Percentiles rank a stretch among this genome's conserved stretches.
Conservation (phyloP, 2,888 invertebrate genomes). For the Digitonthophagus gazella region DNA sequence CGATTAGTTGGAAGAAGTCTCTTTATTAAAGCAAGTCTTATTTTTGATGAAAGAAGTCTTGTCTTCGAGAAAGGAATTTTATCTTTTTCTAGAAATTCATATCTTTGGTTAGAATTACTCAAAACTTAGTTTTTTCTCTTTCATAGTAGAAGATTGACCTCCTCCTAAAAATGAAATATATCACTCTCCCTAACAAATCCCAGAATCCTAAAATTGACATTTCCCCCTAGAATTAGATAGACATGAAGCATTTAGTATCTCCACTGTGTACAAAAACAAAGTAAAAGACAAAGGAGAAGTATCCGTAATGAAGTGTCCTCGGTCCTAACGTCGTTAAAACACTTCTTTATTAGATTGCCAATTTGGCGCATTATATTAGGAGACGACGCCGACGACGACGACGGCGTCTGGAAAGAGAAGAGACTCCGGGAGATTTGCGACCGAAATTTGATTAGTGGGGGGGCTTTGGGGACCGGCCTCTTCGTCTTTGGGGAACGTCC, state of each 20-base stretch:
- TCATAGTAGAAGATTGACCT: no score
- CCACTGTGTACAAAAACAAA: background rate
- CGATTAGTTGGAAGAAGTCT: no score
- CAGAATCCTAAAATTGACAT: no score
- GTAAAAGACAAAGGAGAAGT: conserved; percentile 26
- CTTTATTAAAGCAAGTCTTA: no score
- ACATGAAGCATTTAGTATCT: background rate
- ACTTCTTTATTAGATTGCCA: conserved; percentile 47
- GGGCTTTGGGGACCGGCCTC: background rate
- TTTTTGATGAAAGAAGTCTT: no score
- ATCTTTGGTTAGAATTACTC: no score
- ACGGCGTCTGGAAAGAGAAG: conserved; percentile 1
- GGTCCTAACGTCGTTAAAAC: conserved; percentile 41
- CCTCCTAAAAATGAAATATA: no score
- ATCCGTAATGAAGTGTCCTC: conserved; percentile 45
- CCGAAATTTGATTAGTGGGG: conserved; percentile 13
- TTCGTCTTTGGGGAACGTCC: background rate
- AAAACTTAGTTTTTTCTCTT: no score
- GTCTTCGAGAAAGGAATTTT: no score
- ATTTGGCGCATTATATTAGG: conserved; percentile 43
- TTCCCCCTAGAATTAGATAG: background rate
- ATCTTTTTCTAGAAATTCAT: no score
- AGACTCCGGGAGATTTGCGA: conserved; percentile 5
- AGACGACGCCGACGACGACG: background rate
- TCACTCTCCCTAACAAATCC: no score